Percentiles rank a stretch among this genome's conserved stretches.
phyloP scores from a whole-genome alignment of 2,113 vertebrate species.

The Microtus pennsylvanicus region DNA sequence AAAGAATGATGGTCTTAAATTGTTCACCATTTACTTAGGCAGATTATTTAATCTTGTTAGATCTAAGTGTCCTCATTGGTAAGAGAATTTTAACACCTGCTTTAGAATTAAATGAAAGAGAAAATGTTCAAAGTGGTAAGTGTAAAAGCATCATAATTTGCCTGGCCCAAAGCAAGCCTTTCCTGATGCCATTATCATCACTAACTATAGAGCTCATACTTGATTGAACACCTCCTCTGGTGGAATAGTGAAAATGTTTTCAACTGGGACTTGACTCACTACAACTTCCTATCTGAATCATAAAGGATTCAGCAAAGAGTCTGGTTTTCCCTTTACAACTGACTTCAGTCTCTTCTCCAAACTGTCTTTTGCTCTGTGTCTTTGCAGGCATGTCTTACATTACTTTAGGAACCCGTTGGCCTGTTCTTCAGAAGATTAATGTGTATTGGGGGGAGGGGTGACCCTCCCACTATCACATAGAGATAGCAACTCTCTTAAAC shows the following conservation, averaged over 20 bases:
- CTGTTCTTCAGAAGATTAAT: neutral
- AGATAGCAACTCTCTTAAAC: neutral
- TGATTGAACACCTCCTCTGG: neutral
- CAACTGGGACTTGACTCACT: neutral
- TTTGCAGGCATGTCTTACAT: neutral
- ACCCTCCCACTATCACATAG: neutral
- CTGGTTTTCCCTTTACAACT: neutral
- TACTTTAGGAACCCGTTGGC: neutral
- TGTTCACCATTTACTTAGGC: neutral
- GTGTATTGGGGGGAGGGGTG: neutral
- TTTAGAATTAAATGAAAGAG: neutral
- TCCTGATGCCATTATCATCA: neutral
- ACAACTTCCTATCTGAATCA: neutral
- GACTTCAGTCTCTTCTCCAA: neutral
- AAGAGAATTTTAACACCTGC: neutral
- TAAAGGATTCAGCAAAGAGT: neutral
- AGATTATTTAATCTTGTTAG: slow-evolving; percentile 20
- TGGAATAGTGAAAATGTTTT: neutral
- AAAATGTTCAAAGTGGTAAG: neutral
- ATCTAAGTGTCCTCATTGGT: neutral
- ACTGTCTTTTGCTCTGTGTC: neutral
- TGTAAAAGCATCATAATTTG: neutral
- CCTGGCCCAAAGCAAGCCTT: neutral
- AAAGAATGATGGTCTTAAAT: neutral
- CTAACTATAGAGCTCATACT: neutral